These are phyloP conservation scores for Abrostola triplasia DNA, from an alignment of 2,888 invertebrate species.

Conservation along the genomic window DNA sequence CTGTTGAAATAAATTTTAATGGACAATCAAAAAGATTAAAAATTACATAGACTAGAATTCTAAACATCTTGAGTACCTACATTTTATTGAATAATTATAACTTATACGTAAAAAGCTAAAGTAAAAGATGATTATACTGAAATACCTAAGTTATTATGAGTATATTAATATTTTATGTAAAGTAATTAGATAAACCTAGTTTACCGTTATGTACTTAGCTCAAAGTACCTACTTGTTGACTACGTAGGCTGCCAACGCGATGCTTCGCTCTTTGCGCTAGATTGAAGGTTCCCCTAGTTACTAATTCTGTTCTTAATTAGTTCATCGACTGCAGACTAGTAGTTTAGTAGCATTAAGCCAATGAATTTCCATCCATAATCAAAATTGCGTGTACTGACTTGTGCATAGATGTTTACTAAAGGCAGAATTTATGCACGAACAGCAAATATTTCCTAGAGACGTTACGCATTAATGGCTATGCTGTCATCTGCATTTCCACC, in stretches of 20 bases:
- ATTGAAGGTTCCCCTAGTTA: slow-evolving; percentile 50
- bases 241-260: slow-evolving; percentile 11
- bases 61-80: too few species aligned
- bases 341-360: neutral
- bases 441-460: slow-evolving; percentile 20
- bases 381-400: neutral
- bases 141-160: too few species aligned
- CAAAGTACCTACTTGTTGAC: slow-evolving; percentile 15
- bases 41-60: too few species aligned
- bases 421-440: slow-evolving; percentile 18
- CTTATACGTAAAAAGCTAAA: too few species aligned
- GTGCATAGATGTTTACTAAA: slow-evolving; percentile 3
- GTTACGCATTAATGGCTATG: slow-evolving; percentile 45
- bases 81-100: too few species aligned
- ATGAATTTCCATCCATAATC: slow-evolving; percentile 3
- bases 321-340: slow-evolving; percentile 52
- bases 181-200: slow-evolving; percentile 17
- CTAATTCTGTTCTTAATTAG: slow-evolving; percentile 69
- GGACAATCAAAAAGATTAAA: slow-evolving; percentile 3
- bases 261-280: slow-evolving; percentile 49
- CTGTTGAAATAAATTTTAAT: slow-evolving; percentile 18
- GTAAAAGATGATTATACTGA: too few species aligned
- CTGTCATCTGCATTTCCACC: slow-evolving; percentile 47
- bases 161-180: slow-evolving; percentile 6
- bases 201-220: slow-evolving; percentile 14